Evolutionary conservation across 2,113 vertebrate genomes (phyloP), one percentile per base, ranked within the genome.

Genomic region (Forbesichthys papilliferus): DNA sequence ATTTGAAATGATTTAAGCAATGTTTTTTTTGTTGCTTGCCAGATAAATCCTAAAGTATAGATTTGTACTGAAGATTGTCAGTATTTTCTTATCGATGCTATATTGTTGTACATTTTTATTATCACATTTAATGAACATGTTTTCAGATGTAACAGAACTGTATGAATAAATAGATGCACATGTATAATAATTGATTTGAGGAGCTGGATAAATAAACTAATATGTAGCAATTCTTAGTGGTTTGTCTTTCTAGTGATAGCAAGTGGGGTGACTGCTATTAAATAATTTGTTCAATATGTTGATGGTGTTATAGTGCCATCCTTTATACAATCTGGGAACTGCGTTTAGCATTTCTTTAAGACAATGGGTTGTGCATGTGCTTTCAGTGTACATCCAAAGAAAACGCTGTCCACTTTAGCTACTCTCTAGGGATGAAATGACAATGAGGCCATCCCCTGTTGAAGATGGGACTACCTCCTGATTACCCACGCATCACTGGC

Each of bases 21-120:
- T 86, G 79, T 78, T 81, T 86, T 87, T 88, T 76, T 86, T 78
- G 27, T 81, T 86, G 87, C 86, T 92, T 86, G 83, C 75, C 90
- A 86, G 87, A 90, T 88, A 86, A 92, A 92, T 90, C 74, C 69
- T 89, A 85, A 84, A 74, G 77, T 91, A 87, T 93, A 93, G 91
- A 92, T 93, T 93, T 93, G 75, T 93, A 92, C 88, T 90, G 81
- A 89, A 89, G 84, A 92, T 83, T 83, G 83, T 92, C 92, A 92
- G 91, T 93, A 93, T 93, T 93, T 93, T 93, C 90, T 82, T 92
- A 93, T 89, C 36, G 63, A 88, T 82, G 68, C 76, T 86, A 83
- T 84, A 85, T 88, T 84, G 71, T 81, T 92, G 88, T 91, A 91
- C 77, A 90, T 92, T 91, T 91, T 78, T 91, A 93, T 79, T 90